Evolutionary conservation across 2,888 invertebrate genomes (phyloP).

Genomic region (Chrysopilus asiliformis): DNA sequence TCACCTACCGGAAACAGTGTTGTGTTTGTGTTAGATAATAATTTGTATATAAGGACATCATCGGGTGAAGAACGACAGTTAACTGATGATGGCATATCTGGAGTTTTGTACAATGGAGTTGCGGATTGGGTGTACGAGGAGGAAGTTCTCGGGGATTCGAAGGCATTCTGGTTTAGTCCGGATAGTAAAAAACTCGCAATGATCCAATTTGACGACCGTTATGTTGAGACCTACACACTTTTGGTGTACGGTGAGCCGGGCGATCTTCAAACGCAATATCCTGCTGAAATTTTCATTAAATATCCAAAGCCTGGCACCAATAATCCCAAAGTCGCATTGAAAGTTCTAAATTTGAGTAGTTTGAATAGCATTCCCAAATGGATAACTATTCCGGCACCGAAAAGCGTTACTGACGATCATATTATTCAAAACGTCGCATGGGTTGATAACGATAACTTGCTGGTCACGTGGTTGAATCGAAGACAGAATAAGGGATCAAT

Average conservation of each 20-base stretch:
- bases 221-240: slow-evolving; percentile 50
- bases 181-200: slow-evolving; percentile 54
- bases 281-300: slow-evolving; percentile 48
- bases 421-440: slow-evolving; percentile 59
- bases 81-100: slow-evolving; percentile 48
- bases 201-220: slow-evolving; percentile 56
- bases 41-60: slow-evolving; percentile 42
- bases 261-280: slow-evolving; percentile 48
- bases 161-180: slow-evolving; percentile 70
- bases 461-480: slow-evolving; percentile 72
- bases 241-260: slow-evolving; percentile 49
- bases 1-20: slow-evolving; percentile 39
- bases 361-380: slow-evolving; percentile 15
- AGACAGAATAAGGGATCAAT: slow-evolving; percentile 52
- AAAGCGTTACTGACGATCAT: slow-evolving; percentile 44
- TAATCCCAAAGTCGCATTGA: slow-evolving; percentile 59
- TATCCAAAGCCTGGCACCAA: slow-evolving; percentile 68
- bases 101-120: slow-evolving; percentile 63
- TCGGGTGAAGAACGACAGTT: slow-evolving; percentile 34
- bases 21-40: slow-evolving; percentile 53
- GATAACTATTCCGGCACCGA: slow-evolving; percentile 39
- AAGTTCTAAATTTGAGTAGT: slow-evolving; percentile 44
- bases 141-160: slow-evolving; percentile 57
- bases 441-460: slow-evolving; percentile 51
- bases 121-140: slow-evolving; percentile 94